Percentiles rank a stretch among this genome's conserved stretches.
Evolutionary conservation across 2,113 vertebrate species (phyloP).

Genomic region (Urocitellus parryii): DNA sequence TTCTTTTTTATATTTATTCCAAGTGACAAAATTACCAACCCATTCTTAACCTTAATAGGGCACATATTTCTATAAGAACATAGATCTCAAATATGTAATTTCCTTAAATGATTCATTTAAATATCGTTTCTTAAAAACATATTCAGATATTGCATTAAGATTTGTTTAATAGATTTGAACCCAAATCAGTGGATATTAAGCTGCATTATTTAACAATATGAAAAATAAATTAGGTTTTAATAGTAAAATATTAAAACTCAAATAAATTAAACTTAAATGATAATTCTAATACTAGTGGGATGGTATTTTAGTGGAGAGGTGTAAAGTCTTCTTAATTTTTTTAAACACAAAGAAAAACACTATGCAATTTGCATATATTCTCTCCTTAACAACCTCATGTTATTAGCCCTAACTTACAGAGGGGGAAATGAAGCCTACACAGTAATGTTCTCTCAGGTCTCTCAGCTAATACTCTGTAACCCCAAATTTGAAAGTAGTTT

Average conservation of each 20-base stretch:
- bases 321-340: background rate
- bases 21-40: background rate
- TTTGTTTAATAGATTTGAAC: background rate
- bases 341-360: background rate
- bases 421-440: background rate
- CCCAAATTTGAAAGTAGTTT: background rate
- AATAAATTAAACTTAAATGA: slow-evolving; percentile 32
- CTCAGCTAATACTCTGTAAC: background rate
- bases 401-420: background rate
- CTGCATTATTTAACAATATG: background rate
- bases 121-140: slow-evolving; percentile 29
- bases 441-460: background rate
- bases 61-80: background rate
- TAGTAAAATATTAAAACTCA: background rate
- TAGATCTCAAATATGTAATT: background rate
- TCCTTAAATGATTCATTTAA: background rate
- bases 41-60: background rate
- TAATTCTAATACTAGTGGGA: background rate
- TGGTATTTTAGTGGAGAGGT: background rate
- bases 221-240: slow-evolving; percentile 41
- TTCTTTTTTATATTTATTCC: background rate
- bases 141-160: background rate
- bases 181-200: background rate
- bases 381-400: background rate
- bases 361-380: background rate